phyloP scores from a whole-genome alignment of 2,113 vertebrate species.

The Mola mola region DNA sequence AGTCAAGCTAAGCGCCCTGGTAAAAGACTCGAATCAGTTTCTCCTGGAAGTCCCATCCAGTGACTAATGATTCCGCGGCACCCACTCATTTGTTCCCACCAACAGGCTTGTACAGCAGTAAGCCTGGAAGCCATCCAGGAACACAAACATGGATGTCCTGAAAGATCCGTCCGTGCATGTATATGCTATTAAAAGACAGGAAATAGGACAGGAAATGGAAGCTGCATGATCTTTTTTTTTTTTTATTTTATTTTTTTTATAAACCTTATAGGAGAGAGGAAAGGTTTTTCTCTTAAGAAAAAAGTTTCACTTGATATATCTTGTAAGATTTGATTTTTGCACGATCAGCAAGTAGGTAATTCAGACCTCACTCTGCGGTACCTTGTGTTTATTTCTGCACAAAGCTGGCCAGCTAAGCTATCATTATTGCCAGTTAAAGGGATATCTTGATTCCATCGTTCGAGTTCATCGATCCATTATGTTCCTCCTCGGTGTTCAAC shows the following conservation, averaged over 20 bases:
- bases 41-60: conserved; percentile 28
- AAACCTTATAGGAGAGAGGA: no score
- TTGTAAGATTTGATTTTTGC: conserved; percentile 52
- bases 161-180: not conserved
- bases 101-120: not conserved
- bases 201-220: conserved; percentile 1
- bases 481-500: conserved; percentile 32
- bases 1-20: conserved; percentile 44
- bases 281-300: no score
- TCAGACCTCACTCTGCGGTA: conserved; percentile 49
- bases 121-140: conserved; percentile 1
- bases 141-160: not conserved
- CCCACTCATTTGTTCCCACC: conserved; percentile 50
- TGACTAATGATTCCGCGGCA: conserved; percentile 54
- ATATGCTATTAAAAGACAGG: no score
- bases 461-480: conserved; percentile 58
- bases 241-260: no score
- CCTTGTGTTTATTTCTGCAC: conserved; percentile 49
- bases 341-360: conserved; percentile 60
- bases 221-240: not conserved
- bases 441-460: conserved; percentile 58
- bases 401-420: conserved; percentile 57
- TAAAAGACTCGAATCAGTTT: conserved; percentile 28
- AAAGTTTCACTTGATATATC: conserved; percentile 32
- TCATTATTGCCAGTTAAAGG: conserved; percentile 60